phyloP scores from a whole-genome alignment of 2,888 invertebrate species.

The Unio pictorum region DNA sequence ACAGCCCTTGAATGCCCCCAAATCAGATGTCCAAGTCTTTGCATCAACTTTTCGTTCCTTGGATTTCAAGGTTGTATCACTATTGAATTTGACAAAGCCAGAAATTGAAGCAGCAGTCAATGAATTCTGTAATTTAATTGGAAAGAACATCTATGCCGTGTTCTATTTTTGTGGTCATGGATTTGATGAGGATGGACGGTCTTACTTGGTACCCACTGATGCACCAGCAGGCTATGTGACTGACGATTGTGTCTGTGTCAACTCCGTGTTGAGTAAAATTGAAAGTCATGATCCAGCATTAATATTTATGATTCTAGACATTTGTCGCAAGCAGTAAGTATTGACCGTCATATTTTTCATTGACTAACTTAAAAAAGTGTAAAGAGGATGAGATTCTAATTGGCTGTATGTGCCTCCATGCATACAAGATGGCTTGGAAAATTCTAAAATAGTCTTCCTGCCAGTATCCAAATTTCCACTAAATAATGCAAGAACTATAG shows the following conservation, averaged over 20 bases:
- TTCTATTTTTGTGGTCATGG: slow-evolving; percentile 73
- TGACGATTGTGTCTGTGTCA: slow-evolving; percentile 64
- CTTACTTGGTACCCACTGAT: slow-evolving; percentile 72
- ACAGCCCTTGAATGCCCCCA: slow-evolving; percentile 58
- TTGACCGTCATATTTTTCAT: background rate
- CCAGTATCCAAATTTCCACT: too few relatives aligned
- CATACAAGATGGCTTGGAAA: too few relatives aligned
- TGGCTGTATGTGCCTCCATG: too few relatives aligned
- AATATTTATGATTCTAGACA: slow-evolving; percentile 71
- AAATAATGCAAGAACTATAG: too few relatives aligned
- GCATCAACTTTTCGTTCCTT: slow-evolving; percentile 59
- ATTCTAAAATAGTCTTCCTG: too few relatives aligned
- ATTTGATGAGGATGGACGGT: slow-evolving; percentile 71
- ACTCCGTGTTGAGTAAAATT: slow-evolving; percentile 63
- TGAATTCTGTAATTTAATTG: slow-evolving; percentile 70
- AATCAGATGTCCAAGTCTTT: slow-evolving; percentile 59
- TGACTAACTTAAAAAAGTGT: too few relatives aligned
- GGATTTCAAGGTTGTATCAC: slow-evolving; percentile 72
- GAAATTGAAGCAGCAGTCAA: slow-evolving; percentile 70
- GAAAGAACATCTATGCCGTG: slow-evolving; percentile 66
- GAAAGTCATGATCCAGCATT: slow-evolving; percentile 67
- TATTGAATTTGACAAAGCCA: slow-evolving; percentile 70
- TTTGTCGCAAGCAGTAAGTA: slow-evolving; percentile 67
- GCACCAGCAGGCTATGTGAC: slow-evolving; percentile 67
- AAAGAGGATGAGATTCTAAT: too few relatives aligned